These are phyloP conservation scores for Oncorhynchus gorbuscha DNA, from an alignment of 2,113 vertebrate genomes.

Conservation along the genomic window DNA sequence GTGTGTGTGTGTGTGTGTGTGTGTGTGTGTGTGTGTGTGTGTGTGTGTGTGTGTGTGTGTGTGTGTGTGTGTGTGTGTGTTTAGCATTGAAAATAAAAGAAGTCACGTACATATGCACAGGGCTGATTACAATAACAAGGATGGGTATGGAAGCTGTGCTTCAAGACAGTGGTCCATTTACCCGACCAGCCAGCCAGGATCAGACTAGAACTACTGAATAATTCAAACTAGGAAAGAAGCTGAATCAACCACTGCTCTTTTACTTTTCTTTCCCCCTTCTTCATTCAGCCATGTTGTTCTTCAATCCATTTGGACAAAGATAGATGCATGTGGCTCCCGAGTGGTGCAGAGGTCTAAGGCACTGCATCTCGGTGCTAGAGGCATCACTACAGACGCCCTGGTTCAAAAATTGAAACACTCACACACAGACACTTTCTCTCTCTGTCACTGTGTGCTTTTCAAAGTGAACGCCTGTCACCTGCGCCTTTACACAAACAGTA, in stretches of 20 bases:
- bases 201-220: constrained; percentile 28
- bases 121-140: constrained; percentile 59
- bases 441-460: not conserved
- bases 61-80: not conserved
- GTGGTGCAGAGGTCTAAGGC: too few relatives aligned
- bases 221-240: constrained; percentile 45
- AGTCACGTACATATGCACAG: not conserved
- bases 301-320: constrained; percentile 9
- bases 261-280: not conserved
- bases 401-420: not conserved
- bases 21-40: too few relatives aligned
- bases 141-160: constrained; percentile 32
- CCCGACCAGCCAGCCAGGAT: constrained; percentile 15
- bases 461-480: constrained; percentile 1
- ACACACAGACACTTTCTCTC: not conserved
- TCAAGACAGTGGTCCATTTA: not conserved
- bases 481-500: constrained; percentile 25
- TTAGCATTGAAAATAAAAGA: not conserved
- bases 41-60: not conserved
- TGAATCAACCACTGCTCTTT: constrained; percentile 23
- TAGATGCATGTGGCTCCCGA: not conserved
- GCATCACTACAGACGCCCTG: too few relatives aligned
- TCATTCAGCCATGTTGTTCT: not conserved
- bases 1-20: too few relatives aligned
- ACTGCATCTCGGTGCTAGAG: too few relatives aligned